Percentiles rank a stretch among this genome's conserved stretches.
These are phyloP conservation scores for Sclerurus mexicanus DNA, from an alignment of 2,113 vertebrate genomes.

Conservation along the genomic window DNA sequence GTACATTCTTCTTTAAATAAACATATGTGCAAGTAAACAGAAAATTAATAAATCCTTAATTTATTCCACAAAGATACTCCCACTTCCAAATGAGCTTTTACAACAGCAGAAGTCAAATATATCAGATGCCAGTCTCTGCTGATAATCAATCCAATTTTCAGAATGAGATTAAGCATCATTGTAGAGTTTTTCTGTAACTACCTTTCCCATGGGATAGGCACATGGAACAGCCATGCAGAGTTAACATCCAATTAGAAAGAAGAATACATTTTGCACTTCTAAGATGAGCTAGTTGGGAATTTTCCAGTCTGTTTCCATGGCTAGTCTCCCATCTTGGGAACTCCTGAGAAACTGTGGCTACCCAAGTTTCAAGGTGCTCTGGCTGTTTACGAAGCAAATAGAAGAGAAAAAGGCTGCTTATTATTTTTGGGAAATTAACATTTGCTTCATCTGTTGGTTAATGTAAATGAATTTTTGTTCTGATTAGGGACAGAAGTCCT, in stretches of 20 bases:
- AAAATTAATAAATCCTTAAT: not conserved
- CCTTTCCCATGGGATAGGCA: not conserved
- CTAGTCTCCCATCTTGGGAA: not conserved
- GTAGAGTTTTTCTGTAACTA: not conserved
- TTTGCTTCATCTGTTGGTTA: not conserved
- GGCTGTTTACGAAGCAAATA: not conserved
- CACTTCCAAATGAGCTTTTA: not conserved
- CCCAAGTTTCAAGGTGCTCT: not conserved
- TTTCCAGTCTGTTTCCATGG: not conserved
- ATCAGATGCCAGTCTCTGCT: not conserved
- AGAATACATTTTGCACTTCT: not conserved
- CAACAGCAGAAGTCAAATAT: not conserved
- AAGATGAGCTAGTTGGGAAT: not conserved
- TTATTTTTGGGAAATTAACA: not conserved
- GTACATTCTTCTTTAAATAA: not conserved
- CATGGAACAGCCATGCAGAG: not conserved
- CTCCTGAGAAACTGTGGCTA: not conserved
- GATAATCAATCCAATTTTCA: not conserved
- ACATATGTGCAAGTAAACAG: not conserved
- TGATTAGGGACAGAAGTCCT: not conserved
- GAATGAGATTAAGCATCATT: not conserved
- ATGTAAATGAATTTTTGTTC: not conserved
- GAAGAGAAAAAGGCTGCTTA: not conserved
- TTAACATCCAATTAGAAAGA: not conserved
- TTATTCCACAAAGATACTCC: not conserved